phyloP scores from a whole-genome alignment of 2,113 vertebrate genomes.

The Syngnathoides biaculeatus region DNA sequence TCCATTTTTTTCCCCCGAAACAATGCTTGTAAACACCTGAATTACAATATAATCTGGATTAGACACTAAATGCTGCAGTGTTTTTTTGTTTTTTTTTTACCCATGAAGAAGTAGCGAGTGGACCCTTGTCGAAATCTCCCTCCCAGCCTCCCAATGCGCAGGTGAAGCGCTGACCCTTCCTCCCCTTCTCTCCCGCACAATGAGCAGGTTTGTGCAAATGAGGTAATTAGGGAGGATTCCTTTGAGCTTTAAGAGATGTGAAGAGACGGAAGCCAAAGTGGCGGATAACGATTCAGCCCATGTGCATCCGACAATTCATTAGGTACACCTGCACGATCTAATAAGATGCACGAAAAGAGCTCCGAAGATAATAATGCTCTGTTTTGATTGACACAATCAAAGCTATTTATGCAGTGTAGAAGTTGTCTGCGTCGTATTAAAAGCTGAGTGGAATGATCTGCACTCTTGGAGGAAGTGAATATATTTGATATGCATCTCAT shows the following conservation, averaged over 20 bases:
- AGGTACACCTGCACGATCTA: conserved; percentile 3
- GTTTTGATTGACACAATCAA: neutral
- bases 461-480: neutral
- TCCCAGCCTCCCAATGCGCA: neutral
- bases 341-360: neutral
- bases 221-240: conserved; percentile 60
- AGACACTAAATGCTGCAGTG: neutral
- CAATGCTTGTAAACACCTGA: neutral
- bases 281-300: conserved; percentile 7
- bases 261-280: conserved; percentile 20
- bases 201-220: conserved; percentile 61
- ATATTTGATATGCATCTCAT: neutral
- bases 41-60: neutral
- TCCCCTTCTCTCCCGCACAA: conserved; percentile 21
- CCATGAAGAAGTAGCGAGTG: neutral
- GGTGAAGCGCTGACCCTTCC: conserved; percentile 2
- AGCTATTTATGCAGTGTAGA: neutral
- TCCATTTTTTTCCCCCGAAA: no score
- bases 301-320: conserved; percentile 12
- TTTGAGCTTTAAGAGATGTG: conserved; percentile 28
- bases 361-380: neutral
- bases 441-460: neutral
- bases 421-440: neutral
- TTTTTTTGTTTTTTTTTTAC: neutral
- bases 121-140: neutral